phyloP scores from a whole-genome alignment of 2,888 invertebrate species.

The Podotricha telesiphe region DNA sequence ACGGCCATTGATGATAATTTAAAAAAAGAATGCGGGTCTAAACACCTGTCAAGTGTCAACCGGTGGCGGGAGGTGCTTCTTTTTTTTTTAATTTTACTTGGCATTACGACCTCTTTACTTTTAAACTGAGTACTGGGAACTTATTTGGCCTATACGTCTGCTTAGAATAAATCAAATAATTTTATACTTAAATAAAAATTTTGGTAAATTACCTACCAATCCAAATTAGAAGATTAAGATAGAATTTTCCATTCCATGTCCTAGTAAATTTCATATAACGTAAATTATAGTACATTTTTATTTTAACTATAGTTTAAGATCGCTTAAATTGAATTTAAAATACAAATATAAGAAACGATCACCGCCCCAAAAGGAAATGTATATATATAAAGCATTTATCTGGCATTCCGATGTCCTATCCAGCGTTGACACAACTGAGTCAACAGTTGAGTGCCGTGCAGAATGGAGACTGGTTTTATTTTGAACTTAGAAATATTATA shows the following conservation, averaged over 20 bases:
- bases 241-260: too few relatives aligned
- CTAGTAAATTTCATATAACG: too few relatives aligned
- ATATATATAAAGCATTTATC: constrained; percentile 25
- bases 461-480: constrained; percentile 21
- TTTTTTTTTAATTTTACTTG: constrained; percentile 31
- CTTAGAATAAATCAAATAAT: neutral
- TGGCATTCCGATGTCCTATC: constrained; percentile 32
- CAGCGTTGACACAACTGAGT: constrained; percentile 41
- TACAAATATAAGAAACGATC: constrained; percentile 16
- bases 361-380: constrained; percentile 16
- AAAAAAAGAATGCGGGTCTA: constrained; percentile 49
- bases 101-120: constrained; percentile 16
- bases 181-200: too few relatives aligned
- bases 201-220: too few relatives aligned
- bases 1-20: constrained; percentile 44
- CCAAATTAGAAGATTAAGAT: too few relatives aligned
- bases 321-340: neutral
- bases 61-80: constrained; percentile 29
- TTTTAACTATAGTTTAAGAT: neutral
- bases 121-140: neutral
- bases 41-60: constrained; percentile 49
- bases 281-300: too few relatives aligned
- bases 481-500: constrained; percentile 3
- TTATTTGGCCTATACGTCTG: neutral
- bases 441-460: constrained; percentile 29